Percentiles rank a stretch among this genome's conserved stretches.
Conservation (phyloP, 2,113 vertebrate genomes). For the Gadus macrocephalus region DNA sequence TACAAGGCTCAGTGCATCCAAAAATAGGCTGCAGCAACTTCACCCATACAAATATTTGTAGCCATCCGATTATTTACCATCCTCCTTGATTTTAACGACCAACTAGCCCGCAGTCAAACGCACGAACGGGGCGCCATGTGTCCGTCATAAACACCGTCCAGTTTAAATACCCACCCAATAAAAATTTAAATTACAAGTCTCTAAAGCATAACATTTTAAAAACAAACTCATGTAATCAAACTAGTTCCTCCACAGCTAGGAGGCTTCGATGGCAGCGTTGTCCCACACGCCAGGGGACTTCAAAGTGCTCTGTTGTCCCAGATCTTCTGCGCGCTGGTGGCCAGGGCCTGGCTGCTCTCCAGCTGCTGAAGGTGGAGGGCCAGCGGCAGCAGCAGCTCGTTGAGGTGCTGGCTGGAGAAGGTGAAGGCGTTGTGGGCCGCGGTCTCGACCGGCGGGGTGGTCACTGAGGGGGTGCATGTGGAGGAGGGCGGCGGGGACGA, state of each 20-base stretch:
- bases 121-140: not conserved
- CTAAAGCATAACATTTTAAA: not conserved
- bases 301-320: constrained; percentile 50
- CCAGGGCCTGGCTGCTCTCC: constrained; percentile 43
- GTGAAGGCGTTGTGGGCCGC: constrained; percentile 66
- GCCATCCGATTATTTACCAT: too few relatives aligned
- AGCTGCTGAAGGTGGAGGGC: constrained; percentile 70
- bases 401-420: constrained; percentile 73
- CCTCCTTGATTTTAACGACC: too few relatives aligned
- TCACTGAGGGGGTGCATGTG: constrained; percentile 36
- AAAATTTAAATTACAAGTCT: not conserved
- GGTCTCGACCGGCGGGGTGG: constrained; percentile 36
- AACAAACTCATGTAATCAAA: not conserved
- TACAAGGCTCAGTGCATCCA: constrained; percentile 10
- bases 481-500: constrained; percentile 44
- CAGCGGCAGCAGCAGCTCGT: constrained; percentile 69
- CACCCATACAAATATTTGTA: too few relatives aligned
- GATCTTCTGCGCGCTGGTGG: constrained; percentile 29
- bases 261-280: not conserved
- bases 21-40: not conserved
- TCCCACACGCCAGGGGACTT: not conserved
- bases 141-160: constrained; percentile 9
- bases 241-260: not conserved
- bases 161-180: not conserved
- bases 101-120: too few relatives aligned